Conservation (phyloP, 2,113 vertebrate genomes). For the Sinocyclocheilus anophthalmus region DNA sequence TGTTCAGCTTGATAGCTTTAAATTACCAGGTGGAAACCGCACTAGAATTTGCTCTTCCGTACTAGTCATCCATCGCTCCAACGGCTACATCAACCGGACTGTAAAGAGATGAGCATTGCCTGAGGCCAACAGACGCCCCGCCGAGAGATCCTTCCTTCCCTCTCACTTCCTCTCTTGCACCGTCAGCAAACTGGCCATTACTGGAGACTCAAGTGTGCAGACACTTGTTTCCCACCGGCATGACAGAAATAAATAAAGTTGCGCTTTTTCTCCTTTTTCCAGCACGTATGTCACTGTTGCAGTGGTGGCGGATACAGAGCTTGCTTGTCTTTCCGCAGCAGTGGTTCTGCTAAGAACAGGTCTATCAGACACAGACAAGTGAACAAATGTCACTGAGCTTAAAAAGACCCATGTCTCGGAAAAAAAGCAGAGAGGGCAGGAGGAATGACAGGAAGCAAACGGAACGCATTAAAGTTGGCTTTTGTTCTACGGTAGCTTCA, state of each 20-base stretch:
- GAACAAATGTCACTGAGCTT: slow-evolving; percentile 54
- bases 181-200: slow-evolving; percentile 48
- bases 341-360: slow-evolving; percentile 15
- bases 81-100: background rate
- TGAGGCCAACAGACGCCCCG: slow-evolving; percentile 40
- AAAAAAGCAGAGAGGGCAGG: background rate
- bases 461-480: background rate
- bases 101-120: background rate
- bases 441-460: background rate
- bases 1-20: background rate
- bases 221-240: slow-evolving; percentile 31
- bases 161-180: slow-evolving; percentile 26
- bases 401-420: slow-evolving; percentile 50
- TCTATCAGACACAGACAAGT: slow-evolving; percentile 45
- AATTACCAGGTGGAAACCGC: background rate
- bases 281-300: background rate
- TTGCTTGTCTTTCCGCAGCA: slow-evolving; percentile 23
- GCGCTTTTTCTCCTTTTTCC: slow-evolving; percentile 21
- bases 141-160: slow-evolving; percentile 42
- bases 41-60: background rate
- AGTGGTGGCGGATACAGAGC: background rate
- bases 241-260: slow-evolving; percentile 44
- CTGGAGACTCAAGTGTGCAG: background rate
- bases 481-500: slow-evolving; percentile 16
- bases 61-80: background rate